phyloP scores from a whole-genome alignment of 1,140 invertebrate species.

The Papilio glaucus region DNA sequence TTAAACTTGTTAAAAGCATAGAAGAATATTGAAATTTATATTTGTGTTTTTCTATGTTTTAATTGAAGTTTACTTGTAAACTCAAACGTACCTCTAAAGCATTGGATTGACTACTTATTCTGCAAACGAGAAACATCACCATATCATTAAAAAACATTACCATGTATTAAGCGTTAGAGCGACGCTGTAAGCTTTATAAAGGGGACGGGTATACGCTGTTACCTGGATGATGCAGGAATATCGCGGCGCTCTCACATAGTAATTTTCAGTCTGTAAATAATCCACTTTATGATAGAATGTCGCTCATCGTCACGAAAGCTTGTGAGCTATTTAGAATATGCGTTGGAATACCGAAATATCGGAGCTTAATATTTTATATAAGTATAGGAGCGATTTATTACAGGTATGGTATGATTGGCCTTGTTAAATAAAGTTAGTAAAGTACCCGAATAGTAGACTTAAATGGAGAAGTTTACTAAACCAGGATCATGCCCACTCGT shows the following conservation, averaged over 20 bases:
- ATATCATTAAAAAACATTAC: slow-evolving; percentile 9
- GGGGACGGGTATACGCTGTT: not conserved
- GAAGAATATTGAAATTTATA: too few species aligned
- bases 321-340: not conserved
- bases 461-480: too few species aligned
- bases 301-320: not conserved
- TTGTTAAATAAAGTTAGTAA: too few species aligned
- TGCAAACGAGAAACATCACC: not conserved
- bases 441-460: too few species aligned
- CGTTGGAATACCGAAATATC: not conserved
- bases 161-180: not conserved
- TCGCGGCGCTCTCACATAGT: slow-evolving; percentile 1
- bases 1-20: too few species aligned
- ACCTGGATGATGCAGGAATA: slow-evolving; percentile 7
- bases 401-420: too few species aligned
- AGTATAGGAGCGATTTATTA: too few species aligned
- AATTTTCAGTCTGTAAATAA: slow-evolving; percentile 15
- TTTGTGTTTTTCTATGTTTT: too few species aligned
- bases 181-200: not conserved
- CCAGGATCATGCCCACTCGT: too few species aligned
- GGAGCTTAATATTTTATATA: too few species aligned
- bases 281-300: slow-evolving; percentile 7
- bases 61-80: too few species aligned
- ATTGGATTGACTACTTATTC: not conserved
- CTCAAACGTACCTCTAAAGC: too few species aligned